phyloP scores from a whole-genome alignment of 2,113 vertebrate genomes.

The Psephotus haematonotus region DNA sequence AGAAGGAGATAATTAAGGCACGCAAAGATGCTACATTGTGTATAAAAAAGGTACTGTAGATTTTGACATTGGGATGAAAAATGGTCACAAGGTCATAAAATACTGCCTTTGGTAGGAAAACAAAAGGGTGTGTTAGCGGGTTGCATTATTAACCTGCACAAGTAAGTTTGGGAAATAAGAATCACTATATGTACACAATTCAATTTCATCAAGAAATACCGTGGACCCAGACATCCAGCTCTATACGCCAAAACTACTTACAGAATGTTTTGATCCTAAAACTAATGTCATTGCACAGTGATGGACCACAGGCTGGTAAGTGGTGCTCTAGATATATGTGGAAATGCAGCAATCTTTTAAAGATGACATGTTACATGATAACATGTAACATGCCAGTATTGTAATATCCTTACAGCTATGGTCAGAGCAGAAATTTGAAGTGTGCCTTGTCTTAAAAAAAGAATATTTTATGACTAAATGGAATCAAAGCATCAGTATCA shows the following conservation, averaged over 20 bases:
- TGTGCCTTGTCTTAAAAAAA: neutral
- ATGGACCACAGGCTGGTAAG: neutral
- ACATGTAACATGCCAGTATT: neutral
- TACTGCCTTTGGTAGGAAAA: neutral
- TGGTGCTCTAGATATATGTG: neutral
- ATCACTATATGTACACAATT: neutral
- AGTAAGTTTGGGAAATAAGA: neutral
- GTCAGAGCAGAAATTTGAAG: neutral
- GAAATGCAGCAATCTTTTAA: neutral
- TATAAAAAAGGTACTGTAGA: neutral
- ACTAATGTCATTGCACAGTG: neutral
- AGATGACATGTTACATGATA: neutral
- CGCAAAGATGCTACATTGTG: neutral
- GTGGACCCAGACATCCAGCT: neutral
- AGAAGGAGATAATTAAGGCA: neutral
- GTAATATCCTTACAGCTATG: neutral
- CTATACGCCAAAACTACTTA: neutral
- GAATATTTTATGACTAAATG: neutral
- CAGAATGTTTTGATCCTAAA: neutral
- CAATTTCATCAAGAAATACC: neutral
- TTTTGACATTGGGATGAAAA: neutral
- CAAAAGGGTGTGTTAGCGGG: neutral
- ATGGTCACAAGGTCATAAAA: neutral
- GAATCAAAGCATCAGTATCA: neutral
- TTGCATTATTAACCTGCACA: neutral